Evolutionary conservation across 2,797 vertebrate species (phyloP), one percentile per base, ranked within the genome.

Genomic region (Coreius guichenoti): DNA sequence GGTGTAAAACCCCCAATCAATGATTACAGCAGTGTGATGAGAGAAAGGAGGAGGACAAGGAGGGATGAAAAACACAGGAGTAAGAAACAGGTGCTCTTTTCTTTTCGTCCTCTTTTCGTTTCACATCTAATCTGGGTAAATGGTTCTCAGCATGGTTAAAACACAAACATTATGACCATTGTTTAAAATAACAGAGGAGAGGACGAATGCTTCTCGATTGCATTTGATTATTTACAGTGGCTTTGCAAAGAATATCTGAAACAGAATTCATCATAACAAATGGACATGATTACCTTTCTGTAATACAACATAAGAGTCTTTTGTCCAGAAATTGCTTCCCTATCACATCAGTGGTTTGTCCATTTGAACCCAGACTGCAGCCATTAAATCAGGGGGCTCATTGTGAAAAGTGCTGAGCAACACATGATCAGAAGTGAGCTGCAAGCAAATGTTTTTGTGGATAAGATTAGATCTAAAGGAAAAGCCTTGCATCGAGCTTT

Each of bases 321-420:
- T 82, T 74, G 80, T 86, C 39, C 51, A 78, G 87, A 88, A 82
- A 87, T 81, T 68, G 84, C 70, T 79, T 56, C 26, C 12, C 76
- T 43, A 82, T 89, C 85, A 87, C 87, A 89, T 90, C 87, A 70
- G 85, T 87, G 78, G 73, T 47, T 73, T 81, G 80, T 79, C 47
- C 56, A 76, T 76, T 80, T 69, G 81, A 65, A 74, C 78, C 63
- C 63, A 80, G 84, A 63, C 58, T 68, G 58, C 80, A 61, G 76
- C 58, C 75, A 88, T 89, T 88, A 85, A 85, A 79, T 82, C 84
- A 33, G 26, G 65, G 26, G 65, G 70, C 80, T 83, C 67, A 81
- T 80, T 86, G 86, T 85, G 87, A 86, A 81, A 84, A 81, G 83
- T 61, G 73, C 58, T 31, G 72, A 16, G 33, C 43, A 73, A 74